Base-by-base conservation (phyloP, 2,797 vertebrate genomes). In the Poeciliopsis turneri region DNA sequence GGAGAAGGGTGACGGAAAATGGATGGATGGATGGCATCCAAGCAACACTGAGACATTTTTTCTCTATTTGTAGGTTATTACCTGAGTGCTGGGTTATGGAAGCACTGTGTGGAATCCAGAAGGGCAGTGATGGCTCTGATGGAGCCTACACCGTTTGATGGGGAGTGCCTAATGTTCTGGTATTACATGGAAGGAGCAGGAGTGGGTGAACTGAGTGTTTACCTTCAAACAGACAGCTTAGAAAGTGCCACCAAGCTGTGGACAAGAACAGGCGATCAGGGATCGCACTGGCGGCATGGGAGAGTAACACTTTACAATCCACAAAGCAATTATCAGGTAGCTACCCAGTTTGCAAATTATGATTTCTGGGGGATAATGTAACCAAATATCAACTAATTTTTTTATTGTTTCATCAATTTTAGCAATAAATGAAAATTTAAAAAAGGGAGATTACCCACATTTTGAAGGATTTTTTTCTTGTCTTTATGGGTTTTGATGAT, bases 151-250 rank as follows among this genome's bases (percentile, higher is more conserved):
- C 84, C 91, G 12, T 53, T 73, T 64, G 87, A 88, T 0, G 94
- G 94, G 16, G 94, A 95, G 78, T 96, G 96, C 79, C 90, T 95
- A 39, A 93, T 93, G 81, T 96, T 96, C 88, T 96, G 95, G 95
- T 96, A 95, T 86, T 89, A 95, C 88, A 96, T 96, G 95, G 92
- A 92, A 49, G 95, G 95, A 69, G 75, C 43, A 41, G 86, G 47
- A 15, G 84, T 90, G 9, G 95, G 94, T 13, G 85, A 90, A 55
- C 91, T 96, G 33, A 91, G 30, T 73, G 77, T 96, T 83, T 92
- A 92, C 72, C 81, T 94, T 64, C 89, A 93, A 76, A 85, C 82
- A 10, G 70, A 78, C 15, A 75, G 36, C 57, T 15, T 69, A 6
- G 55, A 41, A 47, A 33, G 8, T 13, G 8, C 64, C 12, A 0